Conservation (phyloP, 2,888 invertebrate species). For the Tuberolachnus salignus region DNA sequence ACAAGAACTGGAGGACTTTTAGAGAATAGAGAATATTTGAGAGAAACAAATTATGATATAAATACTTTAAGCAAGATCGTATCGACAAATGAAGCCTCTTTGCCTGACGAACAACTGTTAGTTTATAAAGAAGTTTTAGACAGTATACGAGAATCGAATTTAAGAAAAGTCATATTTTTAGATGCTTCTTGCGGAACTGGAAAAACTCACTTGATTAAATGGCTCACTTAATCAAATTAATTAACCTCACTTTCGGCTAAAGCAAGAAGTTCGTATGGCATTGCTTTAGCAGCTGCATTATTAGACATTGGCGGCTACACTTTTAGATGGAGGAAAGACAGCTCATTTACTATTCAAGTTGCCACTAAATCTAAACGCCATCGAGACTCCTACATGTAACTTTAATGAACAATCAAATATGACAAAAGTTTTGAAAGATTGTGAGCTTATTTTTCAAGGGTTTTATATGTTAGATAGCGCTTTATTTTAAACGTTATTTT, state of each 20-base stretch:
- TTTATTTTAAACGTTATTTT: too few relatives aligned
- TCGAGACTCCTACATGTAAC: neutral
- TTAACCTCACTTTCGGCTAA: neutral
- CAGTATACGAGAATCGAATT: slow-evolving; percentile 16
- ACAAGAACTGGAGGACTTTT: slow-evolving; percentile 7
- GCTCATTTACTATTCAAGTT: slow-evolving; percentile 9
- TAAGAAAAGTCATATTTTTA: neutral
- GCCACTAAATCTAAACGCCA: slow-evolving; percentile 5
- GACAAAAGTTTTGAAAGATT: neutral
- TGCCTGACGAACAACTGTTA: slow-evolving; percentile 5
- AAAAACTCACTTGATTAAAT: neutral
- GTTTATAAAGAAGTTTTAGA: slow-evolving; percentile 11
- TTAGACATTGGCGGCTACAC: neutral
- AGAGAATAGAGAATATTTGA: slow-evolving; percentile 28
- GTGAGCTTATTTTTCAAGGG: too few relatives aligned
- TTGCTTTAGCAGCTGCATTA: neutral
- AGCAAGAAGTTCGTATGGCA: slow-evolving; percentile 2
- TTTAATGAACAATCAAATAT: slow-evolving; percentile 16
- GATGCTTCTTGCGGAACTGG: neutral
- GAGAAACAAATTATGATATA: slow-evolving; percentile 1
- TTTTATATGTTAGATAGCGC: too few relatives aligned
- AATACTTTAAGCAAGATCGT: slow-evolving; percentile 9
- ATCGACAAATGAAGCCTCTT: slow-evolving; percentile 1
- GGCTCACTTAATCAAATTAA: too few relatives aligned
- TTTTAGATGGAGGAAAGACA: slow-evolving; percentile 3